These are phyloP conservation scores for Morpho deidamia DNA, from an alignment of 2,888 invertebrate species.

Conservation along the genomic window DNA sequence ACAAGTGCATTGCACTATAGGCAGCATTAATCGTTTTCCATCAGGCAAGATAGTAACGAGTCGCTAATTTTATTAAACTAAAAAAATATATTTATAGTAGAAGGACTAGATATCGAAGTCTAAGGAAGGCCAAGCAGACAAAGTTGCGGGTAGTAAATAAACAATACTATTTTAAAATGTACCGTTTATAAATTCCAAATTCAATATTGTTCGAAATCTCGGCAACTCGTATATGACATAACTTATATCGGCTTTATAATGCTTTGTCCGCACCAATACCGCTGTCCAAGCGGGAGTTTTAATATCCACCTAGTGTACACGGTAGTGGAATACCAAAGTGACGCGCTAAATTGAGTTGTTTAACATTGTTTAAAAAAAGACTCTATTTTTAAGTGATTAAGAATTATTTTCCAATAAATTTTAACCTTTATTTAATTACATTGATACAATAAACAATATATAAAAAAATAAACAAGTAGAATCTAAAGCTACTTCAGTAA, in stretches of 20 bases:
- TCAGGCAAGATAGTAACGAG: too few species aligned
- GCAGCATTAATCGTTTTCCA: too few species aligned
- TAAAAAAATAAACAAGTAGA: background rate
- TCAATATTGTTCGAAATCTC: background rate
- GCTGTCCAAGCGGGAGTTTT: slow-evolving; percentile 12
- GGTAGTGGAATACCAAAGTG: slow-evolving; percentile 14
- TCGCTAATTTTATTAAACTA: too few species aligned
- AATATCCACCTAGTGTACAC: slow-evolving; percentile 17
- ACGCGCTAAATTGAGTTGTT: slow-evolving; percentile 6
- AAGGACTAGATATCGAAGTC: too few species aligned
- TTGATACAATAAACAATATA: background rate
- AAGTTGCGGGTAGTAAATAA: too few species aligned
- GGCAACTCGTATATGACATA: slow-evolving; percentile 6
- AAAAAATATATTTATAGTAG: too few species aligned
- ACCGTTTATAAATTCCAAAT: too few species aligned
- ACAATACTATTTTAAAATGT: too few species aligned
- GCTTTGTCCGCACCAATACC: slow-evolving; percentile 16
- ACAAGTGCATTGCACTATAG: too few species aligned
- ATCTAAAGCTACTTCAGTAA: too few species aligned
- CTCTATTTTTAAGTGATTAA: background rate
- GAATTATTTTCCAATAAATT: too few species aligned
- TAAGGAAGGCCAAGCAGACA: too few species aligned
- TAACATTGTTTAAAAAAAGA: background rate
- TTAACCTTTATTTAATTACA: background rate
- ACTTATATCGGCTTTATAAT: slow-evolving; percentile 9